Evolutionary conservation across 2,113 vertebrate species (phyloP).

Genomic region (Hipposideros armiger): DNA sequence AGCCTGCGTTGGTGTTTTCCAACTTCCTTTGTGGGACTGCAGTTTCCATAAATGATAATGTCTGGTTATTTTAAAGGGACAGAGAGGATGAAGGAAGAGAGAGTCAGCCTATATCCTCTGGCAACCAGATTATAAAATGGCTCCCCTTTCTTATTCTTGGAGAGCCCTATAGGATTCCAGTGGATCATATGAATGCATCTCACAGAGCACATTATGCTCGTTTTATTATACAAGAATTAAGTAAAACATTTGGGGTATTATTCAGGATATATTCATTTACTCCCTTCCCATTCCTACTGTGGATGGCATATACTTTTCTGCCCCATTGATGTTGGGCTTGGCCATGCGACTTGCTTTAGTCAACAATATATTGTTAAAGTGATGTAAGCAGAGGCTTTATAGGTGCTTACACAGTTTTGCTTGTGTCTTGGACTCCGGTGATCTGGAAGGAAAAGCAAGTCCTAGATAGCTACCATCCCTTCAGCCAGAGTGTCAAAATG

Average conservation of each 20-base stretch:
- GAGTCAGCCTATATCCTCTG: not conserved
- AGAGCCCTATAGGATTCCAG: not conserved
- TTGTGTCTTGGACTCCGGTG: not conserved
- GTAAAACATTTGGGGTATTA: not conserved
- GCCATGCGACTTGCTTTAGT: not conserved
- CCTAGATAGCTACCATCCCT: not conserved
- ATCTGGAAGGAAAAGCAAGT: not conserved
- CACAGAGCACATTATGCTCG: not conserved
- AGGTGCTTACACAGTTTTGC: not conserved
- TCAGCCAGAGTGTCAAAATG: not conserved
- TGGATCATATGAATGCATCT: not conserved
- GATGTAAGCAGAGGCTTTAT: not conserved
- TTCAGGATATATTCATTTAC: not conserved
- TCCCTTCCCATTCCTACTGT: not conserved
- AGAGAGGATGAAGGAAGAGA: not conserved
- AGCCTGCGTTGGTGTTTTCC: not conserved
- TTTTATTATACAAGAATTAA: conserved; percentile 3
- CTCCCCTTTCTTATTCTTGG: not conserved
- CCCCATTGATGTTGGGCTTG: not conserved
- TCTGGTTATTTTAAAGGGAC: conserved; percentile 17
- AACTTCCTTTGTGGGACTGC: not conserved
- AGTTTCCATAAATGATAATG: not conserved
- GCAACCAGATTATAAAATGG: not conserved
- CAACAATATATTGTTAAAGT: not conserved
- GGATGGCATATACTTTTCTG: not conserved